Evolutionary conservation across 2,888 invertebrate genomes (phyloP).

Genomic region (Phymatocera aterrima): DNA sequence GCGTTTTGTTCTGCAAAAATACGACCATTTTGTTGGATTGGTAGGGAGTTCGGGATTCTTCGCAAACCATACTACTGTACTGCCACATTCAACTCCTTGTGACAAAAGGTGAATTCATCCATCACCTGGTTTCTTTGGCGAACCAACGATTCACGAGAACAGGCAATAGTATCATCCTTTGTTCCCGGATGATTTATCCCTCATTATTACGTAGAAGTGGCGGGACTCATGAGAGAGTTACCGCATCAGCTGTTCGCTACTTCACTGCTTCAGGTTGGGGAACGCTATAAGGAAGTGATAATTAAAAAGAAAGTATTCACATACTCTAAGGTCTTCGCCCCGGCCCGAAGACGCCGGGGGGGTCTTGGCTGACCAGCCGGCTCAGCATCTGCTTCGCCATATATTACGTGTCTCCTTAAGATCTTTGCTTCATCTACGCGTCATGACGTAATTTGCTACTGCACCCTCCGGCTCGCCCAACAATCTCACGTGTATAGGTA

Average conservation of each 20-base stretch:
- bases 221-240: constrained; percentile 57
- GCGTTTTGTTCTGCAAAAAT: background rate
- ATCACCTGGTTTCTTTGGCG: background rate
- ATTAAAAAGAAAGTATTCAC: constrained; percentile 59
- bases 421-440: constrained; percentile 29
- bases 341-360: constrained; percentile 25
- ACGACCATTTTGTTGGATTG: background rate
- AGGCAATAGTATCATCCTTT: background rate
- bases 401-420: constrained; percentile 38
- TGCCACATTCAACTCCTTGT: background rate
- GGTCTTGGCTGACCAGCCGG: constrained; percentile 26
- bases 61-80: constrained; percentile 29
- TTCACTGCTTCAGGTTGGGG: constrained; percentile 40
- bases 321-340: constrained; percentile 51
- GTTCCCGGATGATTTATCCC: constrained; percentile 26
- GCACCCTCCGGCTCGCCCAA: constrained; percentile 6
- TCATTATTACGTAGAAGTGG: constrained; percentile 61
- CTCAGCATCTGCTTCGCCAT: constrained; percentile 36
- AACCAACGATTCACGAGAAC: background rate
- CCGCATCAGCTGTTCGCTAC: constrained; percentile 49
- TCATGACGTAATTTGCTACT: constrained; percentile 2
- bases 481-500: background rate
- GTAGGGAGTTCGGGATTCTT: background rate
- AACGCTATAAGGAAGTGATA: constrained; percentile 57
- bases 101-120: background rate